Evolutionary conservation across 2,888 invertebrate species (phyloP), one percentile per base, ranked within the genome.

Genomic region (Philaethria dido): DNA sequence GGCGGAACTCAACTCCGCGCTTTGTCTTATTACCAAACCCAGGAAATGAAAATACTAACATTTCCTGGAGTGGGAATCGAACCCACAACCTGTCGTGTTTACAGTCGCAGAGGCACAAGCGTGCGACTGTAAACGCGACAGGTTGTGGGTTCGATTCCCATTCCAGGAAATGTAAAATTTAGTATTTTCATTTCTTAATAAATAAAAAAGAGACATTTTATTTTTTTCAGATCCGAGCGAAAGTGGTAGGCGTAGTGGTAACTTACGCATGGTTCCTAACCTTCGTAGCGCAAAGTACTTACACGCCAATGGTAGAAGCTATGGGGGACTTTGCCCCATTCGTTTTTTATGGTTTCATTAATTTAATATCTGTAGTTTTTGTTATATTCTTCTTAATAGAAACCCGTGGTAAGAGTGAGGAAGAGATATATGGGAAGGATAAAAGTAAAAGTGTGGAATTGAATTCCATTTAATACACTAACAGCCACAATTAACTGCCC

Each of bases 371-470:
- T 0, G 76, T 79, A 3, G 36, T 85, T 64, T 80, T 84, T 47
- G 77, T 82, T 54, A 74, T 84, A 52, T 69, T 85, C 55, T 74
- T 78, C 44, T 73, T 92, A 29, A 89, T 90, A 0, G 92, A 92
- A 74, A 92, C 91, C 0, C 88, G 84, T 74, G 88, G 88, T 29
- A 87, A 84, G 72, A 82, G 78, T 57, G 77, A 87, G 14, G 83
- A 86, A 57, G 74, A 84, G 63, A 88, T 39, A 18, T 33, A 29
- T 33, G 18, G 29, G 22, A 57, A 22, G 14, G 55, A 4, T 3
- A 39, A 42, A 11, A n/a, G 22, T 11, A 57, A 42, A 22, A 57
- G 18, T 57, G 16, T 57, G 0, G 39, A 22, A 22, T 20, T 9
- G 8, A 42, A n/a, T 22, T 8, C 39, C 16, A 42, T 20, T 1